A percentile compares a stretch with the other conserved stretches of the same genome.
phyloP scores from a whole-genome alignment of 64 coral and sea anemone genomes.

The Actinia tenebrosa region DNA sequence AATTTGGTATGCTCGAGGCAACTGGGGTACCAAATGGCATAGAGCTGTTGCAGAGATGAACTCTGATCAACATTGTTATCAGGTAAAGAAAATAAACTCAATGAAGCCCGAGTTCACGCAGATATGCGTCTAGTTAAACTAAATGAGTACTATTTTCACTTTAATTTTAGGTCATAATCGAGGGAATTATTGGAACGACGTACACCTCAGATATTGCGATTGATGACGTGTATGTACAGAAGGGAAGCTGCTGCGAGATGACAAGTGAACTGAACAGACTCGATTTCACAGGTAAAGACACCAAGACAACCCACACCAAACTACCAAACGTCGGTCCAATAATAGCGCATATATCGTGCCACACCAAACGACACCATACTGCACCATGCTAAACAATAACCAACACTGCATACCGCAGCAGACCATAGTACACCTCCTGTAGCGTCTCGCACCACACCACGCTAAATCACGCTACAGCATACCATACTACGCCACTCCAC shows the following conservation, averaged over 20 bases:
- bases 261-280: slow-evolving; percentile 21
- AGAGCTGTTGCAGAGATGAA: slow-evolving; percentile 57
- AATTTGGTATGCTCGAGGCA: slow-evolving; percentile 53
- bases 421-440: no score
- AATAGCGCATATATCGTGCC: no score
- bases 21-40: slow-evolving; percentile 59
- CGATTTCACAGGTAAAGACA: background rate
- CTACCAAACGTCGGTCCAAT: no score
- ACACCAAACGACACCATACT: no score
- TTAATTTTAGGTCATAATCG: slow-evolving; percentile 39
- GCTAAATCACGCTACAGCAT: no score
- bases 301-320: no score
- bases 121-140: no score
- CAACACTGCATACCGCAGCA: no score
- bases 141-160: background rate
- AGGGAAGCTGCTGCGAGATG: slow-evolving; percentile 49
- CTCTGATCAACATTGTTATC: slow-evolving; percentile 69
- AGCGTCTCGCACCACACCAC: no score
- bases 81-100: slow-evolving; percentile 26
- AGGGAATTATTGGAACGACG: slow-evolving; percentile 13
- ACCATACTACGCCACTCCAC: no score
- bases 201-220: slow-evolving; percentile 47
- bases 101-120: no score
- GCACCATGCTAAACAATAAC: no score
- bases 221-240: slow-evolving; percentile 45